Conservation (phyloP, 2,888 invertebrate species). For the Ashinkailepas kermadecensis region DNA sequence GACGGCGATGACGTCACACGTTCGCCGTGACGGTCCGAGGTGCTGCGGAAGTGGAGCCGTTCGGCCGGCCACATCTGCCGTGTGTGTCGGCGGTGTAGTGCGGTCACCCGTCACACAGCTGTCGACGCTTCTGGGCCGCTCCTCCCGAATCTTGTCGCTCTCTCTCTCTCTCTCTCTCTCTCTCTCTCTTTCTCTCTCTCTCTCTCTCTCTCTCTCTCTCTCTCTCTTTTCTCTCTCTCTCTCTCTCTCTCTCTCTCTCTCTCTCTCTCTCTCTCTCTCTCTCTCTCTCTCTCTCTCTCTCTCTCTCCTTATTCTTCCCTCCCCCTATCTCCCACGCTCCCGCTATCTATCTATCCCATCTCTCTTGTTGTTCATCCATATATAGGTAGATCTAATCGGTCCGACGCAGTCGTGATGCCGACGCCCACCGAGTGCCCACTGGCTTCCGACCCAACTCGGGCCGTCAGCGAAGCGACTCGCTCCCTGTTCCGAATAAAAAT, state of each 20-base stretch:
- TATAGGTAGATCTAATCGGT: too few species aligned
- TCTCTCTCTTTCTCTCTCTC: not conserved
- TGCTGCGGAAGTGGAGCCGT: too few species aligned
- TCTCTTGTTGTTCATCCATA: not conserved
- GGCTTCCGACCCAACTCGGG: too few species aligned
- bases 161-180: conserved; percentile 15
- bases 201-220: conserved; percentile 22
- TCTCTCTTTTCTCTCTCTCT: not conserved
- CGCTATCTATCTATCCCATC: not conserved
- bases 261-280: not conserved
- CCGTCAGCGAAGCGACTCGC: too few species aligned
- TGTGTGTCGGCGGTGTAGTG: not conserved
- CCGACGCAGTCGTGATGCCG: too few species aligned
- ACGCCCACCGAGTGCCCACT: too few species aligned
- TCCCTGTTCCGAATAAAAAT: too few species aligned
- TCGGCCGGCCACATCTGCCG: not conserved
- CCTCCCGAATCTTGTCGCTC: not conserved
- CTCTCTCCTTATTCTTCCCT: not conserved
- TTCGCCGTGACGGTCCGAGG: too few species aligned
- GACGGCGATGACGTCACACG: too few species aligned
- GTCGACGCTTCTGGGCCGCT: not conserved
- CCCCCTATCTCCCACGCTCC: not conserved
- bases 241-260: not conserved
- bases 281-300: not conserved
- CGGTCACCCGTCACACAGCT: not conserved